Evolutionary conservation across 2,113 vertebrate species (phyloP), one percentile per base, ranked within the genome.

Genomic region (Microcebus lehilahytsara): DNA sequence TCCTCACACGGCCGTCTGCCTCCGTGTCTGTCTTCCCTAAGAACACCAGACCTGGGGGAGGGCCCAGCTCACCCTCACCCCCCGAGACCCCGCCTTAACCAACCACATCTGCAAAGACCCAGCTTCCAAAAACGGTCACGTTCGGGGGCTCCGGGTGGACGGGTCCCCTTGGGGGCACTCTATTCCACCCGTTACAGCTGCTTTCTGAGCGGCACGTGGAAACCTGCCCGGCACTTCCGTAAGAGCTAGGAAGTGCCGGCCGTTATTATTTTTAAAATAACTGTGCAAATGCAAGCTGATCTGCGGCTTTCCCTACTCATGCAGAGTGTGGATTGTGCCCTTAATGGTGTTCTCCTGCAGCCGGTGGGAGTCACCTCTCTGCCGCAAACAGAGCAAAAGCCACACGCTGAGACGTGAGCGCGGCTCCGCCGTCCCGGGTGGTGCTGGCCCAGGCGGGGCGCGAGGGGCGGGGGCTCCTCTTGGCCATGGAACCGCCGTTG

Each of bases 371-470:
- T 7, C 2, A 0, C 19, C 74, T 3, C 0, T 2, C 1, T 7
- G 9, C 83, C 8, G 9, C 0, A 10, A 20, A 16, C 19, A 58
- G 69, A 40, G 60, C 8, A 16, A n/a, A 32, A 14, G 6, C 11
- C 0, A 5, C 0, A 1, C 5, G 9, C 34, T 42, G 9, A 30
- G 78, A 14, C 51, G 2, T 12, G 0, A 8, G 16, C 6, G 1
- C 0, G 0, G 27, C 37, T 23, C 51, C 0, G 0, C 2, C 6
- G 2, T 74, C 25, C 58, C 0, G 0, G 10, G 6, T 17, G 84
- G 58, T 2, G 0, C 58, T 23, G 25, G 32, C 34, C 25, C 4
- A 5, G 0, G 53, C 49, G 49, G 9, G 42, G 42, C 42, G 1
- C 42, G 42, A 6, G 42, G 42, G 6, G 1, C 11, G 10, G 49